Conservation (phyloP, 2,797 vertebrate species). For the Distichodus sexfasciatus region DNA sequence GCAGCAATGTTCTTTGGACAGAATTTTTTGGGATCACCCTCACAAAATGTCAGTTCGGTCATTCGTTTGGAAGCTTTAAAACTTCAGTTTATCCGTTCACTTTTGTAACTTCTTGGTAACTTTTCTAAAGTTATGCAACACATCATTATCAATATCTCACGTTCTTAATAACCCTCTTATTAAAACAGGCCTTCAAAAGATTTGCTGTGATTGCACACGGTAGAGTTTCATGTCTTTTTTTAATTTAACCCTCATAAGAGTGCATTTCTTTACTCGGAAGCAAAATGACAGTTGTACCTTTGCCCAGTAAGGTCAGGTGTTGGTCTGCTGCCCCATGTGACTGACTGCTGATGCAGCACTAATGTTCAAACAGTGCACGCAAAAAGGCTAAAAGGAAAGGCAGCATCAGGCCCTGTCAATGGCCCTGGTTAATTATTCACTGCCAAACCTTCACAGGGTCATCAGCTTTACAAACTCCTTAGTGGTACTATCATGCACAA, state of each 20-base stretch:
- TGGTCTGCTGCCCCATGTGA: conserved; percentile 4
- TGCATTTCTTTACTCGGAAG: background rate
- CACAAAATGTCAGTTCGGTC: too few species aligned
- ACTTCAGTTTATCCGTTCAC: too few species aligned
- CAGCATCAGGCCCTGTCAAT: background rate
- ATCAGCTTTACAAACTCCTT: conserved; percentile 11
- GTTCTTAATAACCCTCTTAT: background rate
- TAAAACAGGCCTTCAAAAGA: too few species aligned
- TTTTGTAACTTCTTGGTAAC: too few species aligned
- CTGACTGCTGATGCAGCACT: conserved; percentile 1
- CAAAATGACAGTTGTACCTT: background rate
- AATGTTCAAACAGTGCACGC: conserved; percentile 10
- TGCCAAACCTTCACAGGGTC: background rate
- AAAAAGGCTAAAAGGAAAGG: conserved; percentile 4
- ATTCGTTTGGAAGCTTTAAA: too few species aligned
- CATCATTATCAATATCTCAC: too few species aligned
- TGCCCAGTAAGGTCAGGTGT: conserved; percentile 12
- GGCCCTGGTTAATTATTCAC: conserved; percentile 39
- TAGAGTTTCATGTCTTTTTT: background rate
- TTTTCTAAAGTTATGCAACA: too few species aligned
- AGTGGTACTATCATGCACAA: background rate
- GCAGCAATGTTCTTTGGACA: too few species aligned
- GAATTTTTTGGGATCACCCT: too few species aligned
- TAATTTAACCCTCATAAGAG: background rate
- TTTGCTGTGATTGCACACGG: background rate